Evolutionary conservation across 2,797 vertebrate species (phyloP).

Genomic region (Danio jaintianensis): DNA sequence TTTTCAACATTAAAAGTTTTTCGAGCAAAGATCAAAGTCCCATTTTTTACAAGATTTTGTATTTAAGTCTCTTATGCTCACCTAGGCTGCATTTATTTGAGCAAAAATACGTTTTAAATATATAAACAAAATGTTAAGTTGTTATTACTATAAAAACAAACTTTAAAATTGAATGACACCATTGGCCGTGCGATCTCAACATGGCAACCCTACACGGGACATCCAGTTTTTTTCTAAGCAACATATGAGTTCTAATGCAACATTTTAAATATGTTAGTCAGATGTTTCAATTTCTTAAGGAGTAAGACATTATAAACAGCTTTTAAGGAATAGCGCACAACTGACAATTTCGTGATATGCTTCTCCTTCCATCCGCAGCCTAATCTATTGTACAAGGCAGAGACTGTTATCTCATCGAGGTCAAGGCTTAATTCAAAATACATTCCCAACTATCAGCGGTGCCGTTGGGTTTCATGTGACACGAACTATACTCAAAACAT

Average conservation of each 20-base stretch:
- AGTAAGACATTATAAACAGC: neutral
- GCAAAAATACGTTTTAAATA: neutral
- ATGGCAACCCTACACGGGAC: neutral
- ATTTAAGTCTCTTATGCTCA: neutral
- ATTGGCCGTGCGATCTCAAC: conserved; percentile 9
- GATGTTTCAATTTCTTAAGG: neutral
- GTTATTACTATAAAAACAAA: no score
- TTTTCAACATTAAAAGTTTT: no score
- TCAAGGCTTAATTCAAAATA: conserved; percentile 59
- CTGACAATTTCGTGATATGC: conserved; percentile 9
- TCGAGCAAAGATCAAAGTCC: no score
- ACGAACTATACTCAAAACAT: neutral
- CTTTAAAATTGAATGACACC: neutral
- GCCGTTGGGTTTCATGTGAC: conserved; percentile 23
- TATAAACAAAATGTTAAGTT: no score
- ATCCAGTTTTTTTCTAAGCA: neutral
- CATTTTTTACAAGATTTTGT: neutral
- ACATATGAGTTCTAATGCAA: neutral
- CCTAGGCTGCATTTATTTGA: neutral
- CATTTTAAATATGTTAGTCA: neutral
- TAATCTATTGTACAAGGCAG: conserved; percentile 24
- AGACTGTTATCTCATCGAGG: conserved; percentile 54
- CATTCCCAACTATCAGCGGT: neutral
- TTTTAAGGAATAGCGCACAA: conserved; percentile 1
- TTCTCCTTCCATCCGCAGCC: conserved; percentile 19